A percentile compares a stretch with the other conserved stretches of the same genome.
Conservation (phyloP, 2,113 vertebrate species). For the Leptobrachium ailaonicum region DNA sequence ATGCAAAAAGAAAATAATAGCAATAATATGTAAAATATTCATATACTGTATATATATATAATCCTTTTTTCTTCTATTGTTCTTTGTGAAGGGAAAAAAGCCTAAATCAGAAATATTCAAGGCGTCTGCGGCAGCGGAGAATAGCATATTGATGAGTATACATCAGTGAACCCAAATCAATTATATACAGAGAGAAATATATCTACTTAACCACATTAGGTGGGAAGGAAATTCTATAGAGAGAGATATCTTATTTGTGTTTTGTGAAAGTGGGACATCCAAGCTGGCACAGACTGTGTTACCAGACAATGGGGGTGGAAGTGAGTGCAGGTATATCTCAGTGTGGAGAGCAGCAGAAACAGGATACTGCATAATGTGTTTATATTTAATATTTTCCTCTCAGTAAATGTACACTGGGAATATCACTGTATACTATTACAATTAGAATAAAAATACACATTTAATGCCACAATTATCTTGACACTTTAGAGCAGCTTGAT, state of each 20-base stretch:
- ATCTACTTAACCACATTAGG: conserved; percentile 42
- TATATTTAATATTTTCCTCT: background rate
- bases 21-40: too few relatives aligned
- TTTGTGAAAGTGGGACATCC: conserved; percentile 26
- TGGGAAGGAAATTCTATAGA: conserved; percentile 5
- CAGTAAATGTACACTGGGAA: background rate
- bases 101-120: too few relatives aligned
- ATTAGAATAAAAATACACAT: background rate
- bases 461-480: background rate
- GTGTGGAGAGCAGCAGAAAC: background rate
- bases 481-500: background rate
- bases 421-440: background rate
- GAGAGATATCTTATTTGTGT: conserved; percentile 40
- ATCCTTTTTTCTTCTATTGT: too few relatives aligned
- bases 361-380: conserved; percentile 1
- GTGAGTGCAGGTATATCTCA: background rate
- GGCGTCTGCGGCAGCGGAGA: conserved; percentile 16
- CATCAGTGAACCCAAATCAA: conserved; percentile 44
- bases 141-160: conserved; percentile 43
- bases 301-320: background rate
- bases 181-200: conserved; percentile 38
- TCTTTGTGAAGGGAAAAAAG: too few relatives aligned
- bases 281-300: conserved; percentile 7
- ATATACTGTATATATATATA: too few relatives aligned
- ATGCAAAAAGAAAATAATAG: too few relatives aligned